Evolutionary conservation across 2,888 invertebrate species (phyloP).

Genomic region (Synanthedon vespiformis): DNA sequence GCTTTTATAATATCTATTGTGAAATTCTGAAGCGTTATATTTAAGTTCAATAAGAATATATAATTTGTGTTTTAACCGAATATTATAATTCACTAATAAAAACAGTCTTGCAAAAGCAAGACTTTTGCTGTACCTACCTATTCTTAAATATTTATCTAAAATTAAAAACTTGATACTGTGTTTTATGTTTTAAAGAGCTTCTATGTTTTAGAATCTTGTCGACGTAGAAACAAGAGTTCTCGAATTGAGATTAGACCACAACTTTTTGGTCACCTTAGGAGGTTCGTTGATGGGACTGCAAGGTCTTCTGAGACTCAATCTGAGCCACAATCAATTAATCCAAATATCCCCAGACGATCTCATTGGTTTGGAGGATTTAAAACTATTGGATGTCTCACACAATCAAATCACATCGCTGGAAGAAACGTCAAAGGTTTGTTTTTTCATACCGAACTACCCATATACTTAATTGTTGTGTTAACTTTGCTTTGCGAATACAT

Average conservation of each 20-base stretch:
- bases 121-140: not conserved
- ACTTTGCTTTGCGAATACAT: not conserved
- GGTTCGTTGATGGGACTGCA: conserved; percentile 82
- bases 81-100: too few species aligned
- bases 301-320: conserved; percentile 77
- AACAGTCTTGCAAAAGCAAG: too few species aligned
- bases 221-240: conserved; percentile 80
- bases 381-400: conserved; percentile 81
- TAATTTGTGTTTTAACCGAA: too few species aligned
- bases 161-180: not conserved
- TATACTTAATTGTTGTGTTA: not conserved
- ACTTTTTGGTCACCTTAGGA: conserved; percentile 76
- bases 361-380: conserved; percentile 80
- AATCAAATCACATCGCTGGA: conserved; percentile 82
- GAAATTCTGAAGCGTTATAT: too few species aligned
- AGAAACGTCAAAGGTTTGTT: conserved; percentile 82
- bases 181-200: not conserved
- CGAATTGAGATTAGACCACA: conserved; percentile 81
- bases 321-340: conserved; percentile 81
- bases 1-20: too few species aligned
- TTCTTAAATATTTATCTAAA: not conserved
- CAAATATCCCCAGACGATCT: conserved; percentile 82
- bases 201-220: conserved; percentile 74
- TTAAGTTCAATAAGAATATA: too few species aligned
- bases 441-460: not conserved